Percentiles rank a stretch among this genome's conserved stretches.
These are phyloP conservation scores for Philopedon plagiatum DNA, from an alignment of 2,888 invertebrate genomes.

Conservation along the genomic window DNA sequence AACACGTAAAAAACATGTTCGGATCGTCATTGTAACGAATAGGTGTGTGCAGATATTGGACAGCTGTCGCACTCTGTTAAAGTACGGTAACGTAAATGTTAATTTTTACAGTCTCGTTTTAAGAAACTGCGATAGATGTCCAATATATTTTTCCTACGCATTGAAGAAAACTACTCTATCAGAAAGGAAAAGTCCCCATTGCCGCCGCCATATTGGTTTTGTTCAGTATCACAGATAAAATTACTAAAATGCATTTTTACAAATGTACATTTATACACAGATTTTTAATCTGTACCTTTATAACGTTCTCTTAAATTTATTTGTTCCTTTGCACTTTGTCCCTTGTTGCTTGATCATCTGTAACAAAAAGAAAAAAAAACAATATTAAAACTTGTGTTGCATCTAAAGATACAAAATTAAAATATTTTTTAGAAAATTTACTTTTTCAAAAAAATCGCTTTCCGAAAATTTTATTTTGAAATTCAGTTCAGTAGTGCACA, in stretches of 20 bases:
- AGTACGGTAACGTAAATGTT: neutral
- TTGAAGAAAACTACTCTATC: constrained; percentile 26
- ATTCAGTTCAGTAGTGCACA: too few species aligned
- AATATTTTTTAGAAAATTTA: too few species aligned
- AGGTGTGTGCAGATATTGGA: constrained; percentile 12
- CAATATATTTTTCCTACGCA: neutral
- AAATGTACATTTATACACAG: constrained; percentile 57
- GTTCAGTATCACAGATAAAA: constrained; percentile 69
- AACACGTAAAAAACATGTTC: constrained; percentile 19
- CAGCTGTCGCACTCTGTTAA: neutral
- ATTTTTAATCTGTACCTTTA: constrained; percentile 63
- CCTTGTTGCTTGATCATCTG: constrained; percentile 58
- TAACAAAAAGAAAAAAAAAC: constrained; percentile 56
- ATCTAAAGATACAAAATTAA: neutral
- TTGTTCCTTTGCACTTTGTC: constrained; percentile 67
- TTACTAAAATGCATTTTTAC: constrained; percentile 66
- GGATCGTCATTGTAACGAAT: constrained; percentile 17
- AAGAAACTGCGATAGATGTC: neutral
- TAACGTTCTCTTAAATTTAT: constrained; percentile 42
- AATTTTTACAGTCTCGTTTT: neutral
- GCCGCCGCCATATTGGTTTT: constrained; percentile 40
- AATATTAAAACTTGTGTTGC: neutral
- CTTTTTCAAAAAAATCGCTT: too few species aligned
- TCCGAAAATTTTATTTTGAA: too few species aligned
- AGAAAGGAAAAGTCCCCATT: constrained; percentile 29